Conservation (phyloP, 1,140 invertebrate genomes). For the Drosophila bipectinata region DNA sequence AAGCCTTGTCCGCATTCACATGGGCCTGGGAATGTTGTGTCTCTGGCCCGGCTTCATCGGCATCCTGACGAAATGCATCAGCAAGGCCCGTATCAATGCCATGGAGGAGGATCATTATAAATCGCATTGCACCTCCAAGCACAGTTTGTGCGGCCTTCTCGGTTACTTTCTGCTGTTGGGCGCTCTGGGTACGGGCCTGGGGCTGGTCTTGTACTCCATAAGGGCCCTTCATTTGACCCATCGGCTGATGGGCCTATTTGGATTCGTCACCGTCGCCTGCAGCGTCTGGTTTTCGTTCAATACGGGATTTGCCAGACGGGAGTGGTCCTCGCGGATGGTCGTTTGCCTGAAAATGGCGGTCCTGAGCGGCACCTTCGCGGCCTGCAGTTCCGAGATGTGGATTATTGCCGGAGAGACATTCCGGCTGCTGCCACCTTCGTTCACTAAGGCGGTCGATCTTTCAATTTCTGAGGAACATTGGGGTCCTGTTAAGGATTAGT, state of each 20-base stretch:
- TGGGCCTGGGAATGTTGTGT: slow-evolving; percentile 14
- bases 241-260: background rate
- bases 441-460: background rate
- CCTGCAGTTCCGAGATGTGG: slow-evolving; percentile 3
- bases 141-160: slow-evolving; percentile 18
- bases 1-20: background rate
- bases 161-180: background rate
- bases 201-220: background rate
- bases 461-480: background rate
- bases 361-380: background rate
- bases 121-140: slow-evolving; percentile 23
- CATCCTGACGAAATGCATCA: background rate
- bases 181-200: slow-evolving; percentile 5
- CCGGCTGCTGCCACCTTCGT: background rate
- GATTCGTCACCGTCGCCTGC: slow-evolving; percentile 6
- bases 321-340: slow-evolving; percentile 12
- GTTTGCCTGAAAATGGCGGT: slow-evolving; percentile 15
- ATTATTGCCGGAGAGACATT: background rate
- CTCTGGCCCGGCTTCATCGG: slow-evolving; percentile 23
- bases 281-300: slow-evolving; percentile 32
- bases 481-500: background rate
- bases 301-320: slow-evolving; percentile 23
- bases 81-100: background rate
- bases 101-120: background rate
- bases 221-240: slow-evolving; percentile 11